Evolutionary conservation across 53 echinoderm and acorn worm species (phyloP), one percentile per base, ranked within the genome.

Genomic region (Temnopleurus reevesii): DNA sequence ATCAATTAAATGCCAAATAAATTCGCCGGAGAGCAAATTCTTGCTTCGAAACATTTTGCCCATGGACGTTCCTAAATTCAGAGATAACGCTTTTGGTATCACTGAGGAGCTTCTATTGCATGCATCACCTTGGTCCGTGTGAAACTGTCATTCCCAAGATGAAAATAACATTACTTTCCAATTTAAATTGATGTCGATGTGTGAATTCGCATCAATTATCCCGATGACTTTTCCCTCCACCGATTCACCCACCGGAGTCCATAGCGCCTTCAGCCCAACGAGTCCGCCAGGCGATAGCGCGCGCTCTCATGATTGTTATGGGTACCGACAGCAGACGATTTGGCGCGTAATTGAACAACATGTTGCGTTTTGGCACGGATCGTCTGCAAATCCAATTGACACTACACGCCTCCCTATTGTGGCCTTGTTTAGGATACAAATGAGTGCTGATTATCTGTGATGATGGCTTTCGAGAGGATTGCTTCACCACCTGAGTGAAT

Each of bases 371-470:
- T 18, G 45, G 8, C 58, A 46, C 77, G 24, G 44, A 18, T 31
- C 27, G 54, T 53, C 81, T 81, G 81, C 53, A 43, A 81, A 81
- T 81, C 49, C 26, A 51, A 29, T 81, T 81, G 49, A 31, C 81
- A 46, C 77, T 51, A 45, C 31, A 81, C 81, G 81, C 58, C 84
- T 84, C 23, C 46, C 84, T 84, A 27, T 5, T 84, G 18, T 19
- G 21, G 21, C 56, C 58, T 84, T 84, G 58, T 84, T 84, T 84
- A 23, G 81, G 81, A 26, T 81, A 81, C 81, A 81, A 81, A 81
- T 81, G 81, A 81, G 46, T 25, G 81, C 81, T 81, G 81, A 81
- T 81, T 81, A 46, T 45, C 31, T 47, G 12, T 81, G 54, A 53
- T 53, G 53, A 46, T 21, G 54, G 5, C 28, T 81, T 51, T 53